Evolutionary conservation across 2,888 invertebrate species (phyloP).

Genomic region (Pemphredon lugubris): DNA sequence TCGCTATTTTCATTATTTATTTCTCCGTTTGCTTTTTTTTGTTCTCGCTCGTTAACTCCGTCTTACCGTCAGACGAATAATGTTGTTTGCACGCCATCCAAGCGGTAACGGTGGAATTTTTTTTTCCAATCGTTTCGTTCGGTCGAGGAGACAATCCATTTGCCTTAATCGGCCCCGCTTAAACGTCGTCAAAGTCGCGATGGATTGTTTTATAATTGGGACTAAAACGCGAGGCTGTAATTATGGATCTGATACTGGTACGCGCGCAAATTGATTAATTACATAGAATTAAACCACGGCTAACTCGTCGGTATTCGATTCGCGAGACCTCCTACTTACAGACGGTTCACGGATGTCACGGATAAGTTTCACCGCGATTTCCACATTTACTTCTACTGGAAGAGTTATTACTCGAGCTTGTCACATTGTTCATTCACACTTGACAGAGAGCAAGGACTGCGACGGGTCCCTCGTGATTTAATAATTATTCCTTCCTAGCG

Average conservation of each 20-base stretch:
- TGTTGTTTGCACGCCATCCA: too few relatives aligned
- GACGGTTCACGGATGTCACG: slow-evolving; percentile 38
- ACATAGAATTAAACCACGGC: slow-evolving; percentile 45
- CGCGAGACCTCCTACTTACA: slow-evolving; percentile 31
- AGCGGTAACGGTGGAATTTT: too few relatives aligned
- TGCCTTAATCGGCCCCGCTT: background rate
- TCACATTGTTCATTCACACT: slow-evolving; percentile 51
- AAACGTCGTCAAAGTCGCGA: slow-evolving; percentile 42
- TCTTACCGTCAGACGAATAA: too few relatives aligned
- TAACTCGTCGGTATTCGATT: slow-evolving; percentile 28
- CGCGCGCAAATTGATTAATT: slow-evolving; percentile 56
- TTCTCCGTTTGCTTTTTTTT: too few relatives aligned
- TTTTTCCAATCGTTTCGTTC: background rate
- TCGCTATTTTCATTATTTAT: too few relatives aligned
- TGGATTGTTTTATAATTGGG: slow-evolving; percentile 56
- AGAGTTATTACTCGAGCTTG: slow-evolving; percentile 49
- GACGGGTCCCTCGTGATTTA: slow-evolving; percentile 26
- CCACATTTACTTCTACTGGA: slow-evolving; percentile 29
- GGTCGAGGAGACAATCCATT: background rate
- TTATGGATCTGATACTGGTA: slow-evolving; percentile 40
- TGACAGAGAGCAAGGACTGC: slow-evolving; percentile 48
- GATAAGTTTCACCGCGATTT: slow-evolving; percentile 25
- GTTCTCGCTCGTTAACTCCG: too few relatives aligned
- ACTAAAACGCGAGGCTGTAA: slow-evolving; percentile 42
- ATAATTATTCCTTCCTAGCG: slow-evolving; percentile 24